Base-by-base conservation (phyloP, 2,113 vertebrate genomes). In the Myrmophylax atrothorax region DNA sequence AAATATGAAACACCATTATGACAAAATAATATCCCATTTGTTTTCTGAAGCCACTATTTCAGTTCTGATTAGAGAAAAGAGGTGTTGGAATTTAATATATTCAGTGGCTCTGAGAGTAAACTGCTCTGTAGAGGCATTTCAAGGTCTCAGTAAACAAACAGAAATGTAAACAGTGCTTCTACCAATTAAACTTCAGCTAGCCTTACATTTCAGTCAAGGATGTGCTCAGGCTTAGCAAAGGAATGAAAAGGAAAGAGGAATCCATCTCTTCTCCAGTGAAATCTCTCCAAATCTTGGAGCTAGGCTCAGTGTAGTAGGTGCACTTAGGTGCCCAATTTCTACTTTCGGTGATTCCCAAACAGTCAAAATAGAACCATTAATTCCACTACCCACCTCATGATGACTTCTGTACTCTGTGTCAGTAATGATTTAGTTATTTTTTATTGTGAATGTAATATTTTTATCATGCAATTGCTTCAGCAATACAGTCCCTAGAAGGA, bases 1-100 rank as follows among this genome's bases (percentile, higher is more conserved):
- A 95, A 97, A 97, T 97, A 94, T 90, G 86, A 97, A 97, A 91
- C 62, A 63, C 26, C 73, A 96, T 97, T 96, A 97, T 87, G 89
- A 97, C 73, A 96, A 96, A 97, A 93, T 94, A 95, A 95, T 93
- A 95, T 91, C 89, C 68, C 83, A 96, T 97, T 97, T 90, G 20
- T 96, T 95, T 94, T 95, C 88, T 90, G 73, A 96, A 94, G 81
- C 74, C 49, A 77, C 72, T 94, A 87, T 69, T 97, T 98, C 92
- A 91, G 74, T 82, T 91, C 49, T 80, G 87, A 94, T 96, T 92
- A 97, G 62, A 87, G 28, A 89, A 53, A 95, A 86, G 89, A 96
- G n/a, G 56, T 78, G 7, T 16, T 88, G 78, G 66, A 86, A 82
- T 85, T 89, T 86, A 93, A 88, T 89, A 53, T 67, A 77, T 88